phyloP scores from a whole-genome alignment of 2,113 vertebrate genomes.

The Phycodurus eques region DNA sequence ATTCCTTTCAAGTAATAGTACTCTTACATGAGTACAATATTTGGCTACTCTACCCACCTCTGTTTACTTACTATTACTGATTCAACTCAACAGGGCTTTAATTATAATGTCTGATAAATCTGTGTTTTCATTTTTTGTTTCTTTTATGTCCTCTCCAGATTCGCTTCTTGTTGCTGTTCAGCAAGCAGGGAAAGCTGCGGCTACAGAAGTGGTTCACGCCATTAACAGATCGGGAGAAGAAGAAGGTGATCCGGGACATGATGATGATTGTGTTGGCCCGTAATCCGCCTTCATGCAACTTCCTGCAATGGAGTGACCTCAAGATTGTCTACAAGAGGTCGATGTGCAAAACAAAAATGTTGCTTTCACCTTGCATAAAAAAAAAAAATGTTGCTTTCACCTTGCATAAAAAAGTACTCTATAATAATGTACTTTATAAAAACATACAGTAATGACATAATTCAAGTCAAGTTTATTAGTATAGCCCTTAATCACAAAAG shows the following conservation, averaged over 20 bases:
- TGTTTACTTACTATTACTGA: neutral
- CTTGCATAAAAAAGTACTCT: too few species aligned
- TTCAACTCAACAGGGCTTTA: neutral
- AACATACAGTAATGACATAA: too few species aligned
- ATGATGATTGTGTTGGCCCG: slow-evolving; percentile 79
- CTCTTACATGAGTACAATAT: too few species aligned
- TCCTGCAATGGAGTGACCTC: slow-evolving; percentile 89
- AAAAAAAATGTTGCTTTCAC: neutral
- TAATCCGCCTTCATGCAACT: slow-evolving; percentile 81
- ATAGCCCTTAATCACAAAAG: too few species aligned
- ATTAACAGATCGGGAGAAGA: slow-evolving; percentile 83
- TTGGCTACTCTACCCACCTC: too few species aligned
- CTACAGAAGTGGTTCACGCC: slow-evolving; percentile 91
- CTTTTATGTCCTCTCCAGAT: slow-evolving; percentile 67
- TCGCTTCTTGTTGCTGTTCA: slow-evolving; percentile 90
- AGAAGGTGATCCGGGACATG: slow-evolving; percentile 86
- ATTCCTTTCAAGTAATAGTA: too few species aligned
- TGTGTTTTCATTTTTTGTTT: neutral
- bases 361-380: neutral
- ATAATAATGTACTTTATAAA: too few species aligned
- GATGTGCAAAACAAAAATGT: neutral
- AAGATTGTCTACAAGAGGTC: slow-evolving; percentile 95
- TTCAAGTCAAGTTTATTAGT: too few species aligned
- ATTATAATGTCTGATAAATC: neutral
- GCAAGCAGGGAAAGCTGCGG: slow-evolving; percentile 90